These are phyloP conservation scores for Carcharodon carcharias DNA, from an alignment of 2,797 vertebrate genomes.

Conservation along the genomic window DNA sequence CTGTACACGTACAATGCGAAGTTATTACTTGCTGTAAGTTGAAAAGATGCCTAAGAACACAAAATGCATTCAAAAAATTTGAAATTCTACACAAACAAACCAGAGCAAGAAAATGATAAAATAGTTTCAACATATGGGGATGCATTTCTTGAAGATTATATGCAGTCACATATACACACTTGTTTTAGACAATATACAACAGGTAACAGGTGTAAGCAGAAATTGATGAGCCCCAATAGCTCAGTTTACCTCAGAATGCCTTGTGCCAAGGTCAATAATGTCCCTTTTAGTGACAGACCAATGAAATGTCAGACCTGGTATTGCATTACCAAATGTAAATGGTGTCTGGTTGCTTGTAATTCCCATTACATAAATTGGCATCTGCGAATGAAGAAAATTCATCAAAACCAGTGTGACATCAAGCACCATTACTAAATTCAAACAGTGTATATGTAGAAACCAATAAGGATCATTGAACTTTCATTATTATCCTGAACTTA, in stretches of 20 bases:
- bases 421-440: neutral
- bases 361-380: slow-evolving; percentile 90
- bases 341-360: slow-evolving; percentile 82
- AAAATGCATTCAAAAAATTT: slow-evolving; percentile 11
- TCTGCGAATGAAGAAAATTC: slow-evolving; percentile 54
- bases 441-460: neutral
- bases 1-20: slow-evolving; percentile 64
- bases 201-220: neutral
- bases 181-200: neutral
- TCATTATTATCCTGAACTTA: neutral
- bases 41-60: slow-evolving; percentile 67
- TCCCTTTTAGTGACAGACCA: slow-evolving; percentile 93
- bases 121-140: neutral
- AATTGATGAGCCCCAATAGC: neutral
- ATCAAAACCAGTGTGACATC: neutral
- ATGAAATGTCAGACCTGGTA: slow-evolving; percentile 77
- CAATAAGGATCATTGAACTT: neutral
- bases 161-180: neutral
- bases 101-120: neutral
- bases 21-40: slow-evolving; percentile 71
- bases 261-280: slow-evolving; percentile 73
- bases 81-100: neutral
- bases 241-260: slow-evolving; percentile 74
- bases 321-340: slow-evolving; percentile 80
- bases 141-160: neutral